phyloP scores from a whole-genome alignment of 2,888 invertebrate genomes.

The Acanthoscelides obtectus region DNA sequence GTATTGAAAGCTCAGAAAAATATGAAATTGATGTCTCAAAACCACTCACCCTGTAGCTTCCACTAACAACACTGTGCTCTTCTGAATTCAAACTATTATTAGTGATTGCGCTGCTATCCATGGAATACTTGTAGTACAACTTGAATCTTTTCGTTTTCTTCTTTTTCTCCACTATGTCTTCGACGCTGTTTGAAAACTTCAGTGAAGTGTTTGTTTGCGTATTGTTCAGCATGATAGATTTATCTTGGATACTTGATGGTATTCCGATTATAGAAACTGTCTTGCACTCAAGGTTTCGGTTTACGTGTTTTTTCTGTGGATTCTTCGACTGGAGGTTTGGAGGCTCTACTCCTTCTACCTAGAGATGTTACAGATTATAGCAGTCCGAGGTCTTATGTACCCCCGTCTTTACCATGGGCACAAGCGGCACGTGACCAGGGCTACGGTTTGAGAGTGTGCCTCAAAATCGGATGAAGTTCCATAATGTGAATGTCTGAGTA shows the following conservation, averaged over 20 bases:
- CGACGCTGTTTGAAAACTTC: not conserved
- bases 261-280: conserved; percentile 27
- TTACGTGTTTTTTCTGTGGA: not conserved
- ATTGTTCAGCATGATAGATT: conserved; percentile 4
- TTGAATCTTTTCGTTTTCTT: conserved; percentile 23
- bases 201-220: conserved; percentile 8
- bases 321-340: conserved; percentile 1
- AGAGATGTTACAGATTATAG: conserved; percentile 8
- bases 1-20: too few species aligned
- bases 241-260: conserved; percentile 15
- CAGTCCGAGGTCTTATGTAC: not conserved
- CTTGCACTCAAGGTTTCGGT: conserved; percentile 23
- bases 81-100: conserved; percentile 15
- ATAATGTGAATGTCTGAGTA: too few species aligned
- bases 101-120: conserved; percentile 10
- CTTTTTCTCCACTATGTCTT: conserved; percentile 18
- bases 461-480: too few species aligned
- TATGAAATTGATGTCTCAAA: too few species aligned
- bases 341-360: conserved; percentile 25
- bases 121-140: conserved; percentile 27
- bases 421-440: too few species aligned
- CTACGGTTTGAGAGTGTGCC: too few species aligned
- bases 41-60: conserved; percentile 15
- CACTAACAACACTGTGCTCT: conserved; percentile 21
- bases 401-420: not conserved